Base-by-base conservation (phyloP, 2,888 invertebrate genomes). In the Volucella zonaria region DNA sequence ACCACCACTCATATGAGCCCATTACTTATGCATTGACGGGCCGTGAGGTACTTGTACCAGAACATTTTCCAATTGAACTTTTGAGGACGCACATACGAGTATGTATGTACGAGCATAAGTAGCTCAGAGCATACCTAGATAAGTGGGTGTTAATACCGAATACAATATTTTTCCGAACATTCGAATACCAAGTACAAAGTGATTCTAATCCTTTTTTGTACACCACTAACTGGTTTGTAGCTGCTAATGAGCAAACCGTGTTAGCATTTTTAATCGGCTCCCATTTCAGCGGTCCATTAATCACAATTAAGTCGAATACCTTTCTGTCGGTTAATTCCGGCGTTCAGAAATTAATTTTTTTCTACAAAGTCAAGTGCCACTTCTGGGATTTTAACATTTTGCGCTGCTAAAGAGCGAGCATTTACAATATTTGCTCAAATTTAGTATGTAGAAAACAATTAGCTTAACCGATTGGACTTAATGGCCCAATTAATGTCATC, bases 181-280 rank as follows among this genome's bases (percentile, higher is more conserved):
- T 40, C 64, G 9, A 10, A 45, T 31, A 31, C 12, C 45, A 11
- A 45, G 45, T 45, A 45, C 45, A 11, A 45, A n/a, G 11, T 45
- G 11, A 18, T 31, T 47, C 3, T 11, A 18, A 9, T 38, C 31
- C 15, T 12, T 10, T 14, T 68, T 10, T 47, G 0, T 15, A 31
- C 31, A 31, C 4, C 31, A 40, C 51, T 38, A 31, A 3, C 38
- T 49, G 47, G 42, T 56, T 45, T 56, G 47, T 23, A 3, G 42
- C 58, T 15, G 61, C 54, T 77, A 70, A 77, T 77, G 68, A 77
- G 42, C 54, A 61, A 77, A 62, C 47, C 43, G 77, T 68, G 68
- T 68, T 77, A 54, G 45, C 40, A 31, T 52, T 67, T 61, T 18
- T 59, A 59, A 61, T 67, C 52, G 52, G 15, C 38, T 49, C 23